These are phyloP conservation scores for Myiozetetes cayanensis DNA, from an alignment of 2,113 vertebrate genomes.

Conservation along the genomic window DNA sequence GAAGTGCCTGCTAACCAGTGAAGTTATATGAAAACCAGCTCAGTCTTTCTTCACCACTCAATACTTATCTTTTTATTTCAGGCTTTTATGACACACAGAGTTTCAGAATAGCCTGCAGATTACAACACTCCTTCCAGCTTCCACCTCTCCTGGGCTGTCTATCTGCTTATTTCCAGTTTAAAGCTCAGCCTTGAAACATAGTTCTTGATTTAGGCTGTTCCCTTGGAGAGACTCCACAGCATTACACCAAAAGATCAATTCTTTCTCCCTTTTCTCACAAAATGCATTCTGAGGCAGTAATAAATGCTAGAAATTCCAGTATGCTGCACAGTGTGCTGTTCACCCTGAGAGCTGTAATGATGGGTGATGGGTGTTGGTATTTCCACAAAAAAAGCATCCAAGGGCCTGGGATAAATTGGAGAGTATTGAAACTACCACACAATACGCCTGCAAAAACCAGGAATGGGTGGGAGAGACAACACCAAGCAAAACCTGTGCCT, in stretches of 20 bases:
- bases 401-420: accelerated
- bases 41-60: not conserved
- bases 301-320: not conserved
- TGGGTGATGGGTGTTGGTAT: not conserved
- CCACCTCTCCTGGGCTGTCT: not conserved
- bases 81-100: not conserved
- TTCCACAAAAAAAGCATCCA: constrained; percentile 1
- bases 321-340: not conserved
- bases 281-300: not conserved
- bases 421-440: not conserved
- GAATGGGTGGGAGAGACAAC: not conserved
- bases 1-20: not conserved
- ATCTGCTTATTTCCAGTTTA: constrained; percentile 7
- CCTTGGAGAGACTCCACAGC: not conserved
- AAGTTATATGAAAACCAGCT: not conserved
- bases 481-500: not conserved
- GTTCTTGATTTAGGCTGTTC: constrained; percentile 22
- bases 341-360: not conserved
- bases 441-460: not conserved
- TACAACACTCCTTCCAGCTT: not conserved
- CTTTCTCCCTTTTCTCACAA: not conserved
- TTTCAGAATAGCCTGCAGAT: not conserved
- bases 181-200: not conserved
- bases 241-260: constrained; percentile 12
- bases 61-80: not conserved